Base-by-base conservation (phyloP, 2,888 invertebrate genomes). In the Melieria picta region DNA sequence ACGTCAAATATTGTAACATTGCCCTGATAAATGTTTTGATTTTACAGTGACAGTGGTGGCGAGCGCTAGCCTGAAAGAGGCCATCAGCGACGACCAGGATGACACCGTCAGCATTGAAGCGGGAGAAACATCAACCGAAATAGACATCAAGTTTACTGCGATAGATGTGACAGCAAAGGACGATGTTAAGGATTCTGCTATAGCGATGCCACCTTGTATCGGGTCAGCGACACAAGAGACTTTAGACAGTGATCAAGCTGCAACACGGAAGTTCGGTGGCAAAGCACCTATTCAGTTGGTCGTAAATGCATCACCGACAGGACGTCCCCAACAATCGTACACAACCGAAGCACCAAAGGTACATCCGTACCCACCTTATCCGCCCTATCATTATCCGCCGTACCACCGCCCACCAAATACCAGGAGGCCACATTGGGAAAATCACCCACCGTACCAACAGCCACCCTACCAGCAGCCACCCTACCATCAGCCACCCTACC, bases 301-400 rank as follows among this genome's bases (percentile, higher is more conserved):
- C n/a, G 1, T 60, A 5, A 60, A 30, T 60, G 9, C 60, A 11
- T n/a, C 30, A 60, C 30, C 60, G 43, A 42, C 42, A 58, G 30
- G 16, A 7, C 13, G 30, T 30, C 30, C 30, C 30, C 30, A 30
- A 30, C 30, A 30, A 1, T 30, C 30, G 30, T 30, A 16, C 13
- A 10, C 30, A 58, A 6, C 13, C 9, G 30, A 7, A 42, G 11
- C 13, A 5, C n/a, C 9, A 52, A n/a, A 0, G 11, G 1, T 7
- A 52, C 13, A 52, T 52, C 52, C 60, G 7, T 10, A 42, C 11
- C 58, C 30, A 30, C 30, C 60, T 43, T 60, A 60, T 60, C 60
- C 30, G 30, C 30, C 30, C 9, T 52, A 52, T 52, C 50, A 16
- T 43, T 60, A 60, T 60, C 60, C 30, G 30, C 30, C 30, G 30